Evolutionary conservation across 2,888 invertebrate species (phyloP), one percentile per base, ranked within the genome.

Genomic region (Stenodera caucasica): DNA sequence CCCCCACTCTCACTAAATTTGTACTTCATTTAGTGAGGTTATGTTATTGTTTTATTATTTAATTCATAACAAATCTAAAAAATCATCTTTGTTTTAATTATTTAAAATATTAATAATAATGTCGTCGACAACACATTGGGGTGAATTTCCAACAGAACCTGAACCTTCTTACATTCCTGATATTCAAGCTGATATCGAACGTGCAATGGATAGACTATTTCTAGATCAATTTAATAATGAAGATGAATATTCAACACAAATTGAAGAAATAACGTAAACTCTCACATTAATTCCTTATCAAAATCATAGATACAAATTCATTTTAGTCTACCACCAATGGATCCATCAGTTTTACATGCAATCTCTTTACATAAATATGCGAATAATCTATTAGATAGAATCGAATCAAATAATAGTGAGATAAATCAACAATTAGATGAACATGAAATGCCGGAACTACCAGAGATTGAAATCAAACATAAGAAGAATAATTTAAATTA

Each of bases 341-440:
- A 80, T 66, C 78, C 79, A 0, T 56, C 77, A 15, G 71, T 79
- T 58, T 56, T 77, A 15, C 73, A 79, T 64, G 73, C 77, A 2
- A 79, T 80, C 49, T 66, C 75, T 9, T 63, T 80, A 26, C 80
- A 80, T 60, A 79, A 79, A 67, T 75, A 79, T 65, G 67, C 71
- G 29, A 77, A 72, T 60, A 71, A 78, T 58, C 75, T 79, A 68
- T 72, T 65, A 8, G 77, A 79, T 61, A 72, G 75, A 66, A 78
- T 78, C 32, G 64, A 74, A 58, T 69, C 75, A 3, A 61, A 50
- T 45, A 52, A 57, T 11, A 54, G 45, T 9, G 4, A 55, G 49
- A 35, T 29, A 35, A 45, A n/a, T 45, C 11, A 45, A n/a, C 21
- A 45, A 45, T 12, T 45, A 7, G 45, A 45, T 1, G 61, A 58